A percentile compares a stretch with the other conserved stretches of the same genome.
Evolutionary conservation across 2,113 vertebrate species (phyloP).

Genomic region (Danionella cerebrum): DNA sequence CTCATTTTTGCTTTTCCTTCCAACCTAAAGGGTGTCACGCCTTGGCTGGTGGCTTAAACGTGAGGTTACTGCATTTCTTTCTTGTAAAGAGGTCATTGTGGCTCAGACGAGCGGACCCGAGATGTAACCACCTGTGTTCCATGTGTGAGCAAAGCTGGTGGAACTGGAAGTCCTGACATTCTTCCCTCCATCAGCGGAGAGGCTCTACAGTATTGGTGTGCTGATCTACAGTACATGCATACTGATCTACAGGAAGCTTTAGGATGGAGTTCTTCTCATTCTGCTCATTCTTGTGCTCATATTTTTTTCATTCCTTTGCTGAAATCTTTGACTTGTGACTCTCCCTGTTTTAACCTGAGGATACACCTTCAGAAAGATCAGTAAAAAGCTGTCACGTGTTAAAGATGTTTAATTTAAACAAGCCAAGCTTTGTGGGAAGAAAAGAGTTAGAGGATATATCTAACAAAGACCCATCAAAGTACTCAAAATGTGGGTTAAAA

Average conservation of each 20-base stretch:
- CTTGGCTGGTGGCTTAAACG: constrained; percentile 92
- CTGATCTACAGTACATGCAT: neutral
- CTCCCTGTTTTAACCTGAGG: too few species aligned
- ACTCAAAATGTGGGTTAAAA: too few species aligned
- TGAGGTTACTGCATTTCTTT: constrained; percentile 57
- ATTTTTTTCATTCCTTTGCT: constrained; percentile 67
- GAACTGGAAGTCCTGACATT: neutral
- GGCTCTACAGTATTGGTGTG: constrained; percentile 5
- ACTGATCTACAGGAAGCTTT: constrained; percentile 40
- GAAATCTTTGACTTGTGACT: constrained; percentile 38
- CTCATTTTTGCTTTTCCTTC: constrained; percentile 63
- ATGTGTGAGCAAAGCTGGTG: neutral
- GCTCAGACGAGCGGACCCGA: too few species aligned
- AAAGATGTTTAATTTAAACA: too few species aligned
- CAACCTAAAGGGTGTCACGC: constrained; percentile 94
- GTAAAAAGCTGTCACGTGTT: too few species aligned
- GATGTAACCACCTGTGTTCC: too few species aligned
- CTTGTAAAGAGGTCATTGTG: constrained; percentile 63
- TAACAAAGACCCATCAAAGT: too few species aligned
- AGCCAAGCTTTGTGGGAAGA: too few species aligned
- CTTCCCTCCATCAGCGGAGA: neutral
- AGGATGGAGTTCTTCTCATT: constrained; percentile 36
- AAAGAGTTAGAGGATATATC: too few species aligned
- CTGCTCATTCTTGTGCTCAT: constrained; percentile 62
- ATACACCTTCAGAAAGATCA: too few species aligned